phyloP scores from a whole-genome alignment of 1,140 invertebrate species.

The Apis cerana region DNA sequence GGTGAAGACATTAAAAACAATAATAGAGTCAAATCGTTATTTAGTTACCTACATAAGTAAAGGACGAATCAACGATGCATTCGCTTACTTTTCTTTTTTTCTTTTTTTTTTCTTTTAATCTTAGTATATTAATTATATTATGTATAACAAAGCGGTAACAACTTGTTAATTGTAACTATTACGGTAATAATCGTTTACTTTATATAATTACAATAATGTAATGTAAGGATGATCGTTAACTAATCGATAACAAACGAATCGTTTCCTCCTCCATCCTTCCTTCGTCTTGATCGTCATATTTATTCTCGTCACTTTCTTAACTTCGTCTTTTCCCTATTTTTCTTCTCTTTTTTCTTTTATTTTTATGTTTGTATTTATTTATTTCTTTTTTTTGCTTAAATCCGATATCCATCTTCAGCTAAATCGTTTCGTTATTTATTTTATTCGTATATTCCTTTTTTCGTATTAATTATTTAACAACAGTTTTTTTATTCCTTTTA shows the following conservation, averaged over 20 bases:
- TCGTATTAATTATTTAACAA: constrained; percentile 76
- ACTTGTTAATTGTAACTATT: constrained; percentile 80
- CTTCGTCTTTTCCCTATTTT: background rate
- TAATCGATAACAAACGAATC: constrained; percentile 72
- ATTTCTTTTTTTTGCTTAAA: constrained; percentile 7
- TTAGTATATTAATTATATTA: constrained; percentile 79
- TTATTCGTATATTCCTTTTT: constrained; percentile 49
- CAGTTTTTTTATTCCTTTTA: constrained; percentile 69
- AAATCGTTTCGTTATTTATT: constrained; percentile 40
- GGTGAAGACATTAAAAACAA: constrained; percentile 72
- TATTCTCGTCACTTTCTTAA: constrained; percentile 30
- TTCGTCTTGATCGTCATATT: constrained; percentile 44
- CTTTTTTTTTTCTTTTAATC: constrained; percentile 70
- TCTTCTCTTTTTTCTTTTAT: background rate
- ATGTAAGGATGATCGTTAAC: constrained; percentile 75
- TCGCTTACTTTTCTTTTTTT: constrained; percentile 70
- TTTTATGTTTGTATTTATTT: constrained; percentile 5
- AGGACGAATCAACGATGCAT: constrained; percentile 77
- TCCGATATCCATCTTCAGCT: constrained; percentile 54
- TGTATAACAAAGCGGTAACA: constrained; percentile 80
- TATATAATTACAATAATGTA: constrained; percentile 79
- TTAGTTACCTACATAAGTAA: constrained; percentile 73
- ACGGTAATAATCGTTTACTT: constrained; percentile 78
- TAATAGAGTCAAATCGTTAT: constrained; percentile 68
- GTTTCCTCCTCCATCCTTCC: constrained; percentile 54